These are phyloP conservation scores for Nipponia nippon DNA, from an alignment of 2,113 vertebrate species.

Conservation along the genomic window DNA sequence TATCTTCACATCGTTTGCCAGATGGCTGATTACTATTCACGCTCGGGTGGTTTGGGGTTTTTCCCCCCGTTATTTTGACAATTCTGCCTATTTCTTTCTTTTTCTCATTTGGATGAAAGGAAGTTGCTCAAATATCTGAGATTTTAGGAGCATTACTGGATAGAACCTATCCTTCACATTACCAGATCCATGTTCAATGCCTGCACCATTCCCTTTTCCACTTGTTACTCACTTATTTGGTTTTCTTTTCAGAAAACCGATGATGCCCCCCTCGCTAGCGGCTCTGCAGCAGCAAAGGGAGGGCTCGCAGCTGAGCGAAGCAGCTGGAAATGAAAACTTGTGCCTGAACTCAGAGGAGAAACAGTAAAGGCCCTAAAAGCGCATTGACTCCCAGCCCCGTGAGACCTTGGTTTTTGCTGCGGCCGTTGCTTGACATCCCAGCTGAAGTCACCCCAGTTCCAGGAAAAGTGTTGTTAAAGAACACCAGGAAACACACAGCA, in stretches of 20 bases:
- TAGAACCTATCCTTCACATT: background rate
- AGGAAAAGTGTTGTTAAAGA: background rate
- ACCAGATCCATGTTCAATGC: background rate
- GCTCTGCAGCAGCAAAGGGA: background rate
- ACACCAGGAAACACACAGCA: conserved; percentile 16
- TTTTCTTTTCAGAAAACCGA: background rate
- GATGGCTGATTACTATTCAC: background rate
- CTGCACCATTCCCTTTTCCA: background rate
- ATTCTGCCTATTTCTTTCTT: background rate
- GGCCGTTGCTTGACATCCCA: background rate
- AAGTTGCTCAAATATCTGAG: background rate
- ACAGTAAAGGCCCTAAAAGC: background rate
- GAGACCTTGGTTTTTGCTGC: background rate
- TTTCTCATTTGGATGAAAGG: background rate
- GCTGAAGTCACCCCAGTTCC: background rate
- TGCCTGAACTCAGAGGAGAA: background rate
- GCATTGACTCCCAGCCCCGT: background rate
- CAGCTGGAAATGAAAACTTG: background rate
- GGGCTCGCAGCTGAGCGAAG: background rate
- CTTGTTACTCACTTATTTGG: fast-evolving
- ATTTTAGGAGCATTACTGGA: background rate
- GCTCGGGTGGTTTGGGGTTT: background rate
- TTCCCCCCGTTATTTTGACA: background rate
- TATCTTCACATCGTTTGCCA: background rate
- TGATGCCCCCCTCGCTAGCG: background rate